Evolutionary conservation across 2,888 invertebrate species (phyloP), one percentile per base, ranked within the genome.

Genomic region (Leptopilina myrica): DNA sequence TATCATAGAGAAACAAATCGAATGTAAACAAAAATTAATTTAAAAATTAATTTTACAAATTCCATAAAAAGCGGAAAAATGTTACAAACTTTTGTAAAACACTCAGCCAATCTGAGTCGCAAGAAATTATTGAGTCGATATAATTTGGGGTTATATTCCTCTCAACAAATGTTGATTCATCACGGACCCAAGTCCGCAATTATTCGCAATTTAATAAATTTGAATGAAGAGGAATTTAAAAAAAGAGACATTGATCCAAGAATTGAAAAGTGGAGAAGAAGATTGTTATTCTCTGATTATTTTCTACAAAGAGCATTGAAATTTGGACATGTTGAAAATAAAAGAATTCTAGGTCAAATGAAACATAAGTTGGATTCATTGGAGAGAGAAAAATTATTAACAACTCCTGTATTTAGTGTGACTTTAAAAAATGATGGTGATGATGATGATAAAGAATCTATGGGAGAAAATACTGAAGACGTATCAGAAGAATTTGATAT

Each of bases 401-500:
- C 85, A 65, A 88, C 92, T 56, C 91, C 93, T 26, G 93, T 93
- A 0, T 86, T 93, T 73, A 95, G 95, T 0, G 76, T 94, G 5
- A 89, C 93, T 0, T 87, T 95, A 80, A 93, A 93, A 85, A 94
- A 93, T 89, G 90, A 92, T 64, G 33, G 14, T 64, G 49, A 20
- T 33, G 49, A 20, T 33, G 49, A 85, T 15, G 56, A 83, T 33
- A n/a, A 49, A 40, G 65, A 46, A 53, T 64, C 49, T 5, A 15
- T 43, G 2, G 26, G 66, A 12, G 14, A 43, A 20, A 14, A 12
- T 4, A 14, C 56, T 46, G 8, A 59, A 7, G n/a, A 53, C 62
- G 15, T 40, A 76, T 15, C 43, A 1, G 43, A 76, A 5, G 8
- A 53, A 33, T n/a, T 14, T 14, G 43, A 76, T 0, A 1, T 64